These are phyloP conservation scores for Goniozus legneri DNA, from an alignment of 1,140 invertebrate species.

Conservation along the genomic window DNA sequence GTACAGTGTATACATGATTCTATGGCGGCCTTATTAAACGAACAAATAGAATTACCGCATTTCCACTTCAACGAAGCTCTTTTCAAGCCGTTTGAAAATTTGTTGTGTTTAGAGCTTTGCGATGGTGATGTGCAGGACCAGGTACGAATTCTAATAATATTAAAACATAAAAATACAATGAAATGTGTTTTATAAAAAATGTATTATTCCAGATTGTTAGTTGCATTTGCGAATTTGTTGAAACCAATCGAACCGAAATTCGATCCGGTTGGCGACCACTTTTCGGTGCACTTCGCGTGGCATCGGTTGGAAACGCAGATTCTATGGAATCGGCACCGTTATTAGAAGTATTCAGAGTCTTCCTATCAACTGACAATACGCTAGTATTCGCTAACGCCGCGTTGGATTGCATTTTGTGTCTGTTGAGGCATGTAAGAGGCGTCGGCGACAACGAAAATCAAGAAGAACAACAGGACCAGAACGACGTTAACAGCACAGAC, in stretches of 20 bases:
- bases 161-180: not conserved
- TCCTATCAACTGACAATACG: constrained; percentile 87
- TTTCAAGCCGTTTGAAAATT: constrained; percentile 92
- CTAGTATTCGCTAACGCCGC: constrained; percentile 91
- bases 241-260: constrained; percentile 88
- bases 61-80: constrained; percentile 95
- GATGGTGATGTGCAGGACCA: constrained; percentile 86
- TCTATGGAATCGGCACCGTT: constrained; percentile 67
- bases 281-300: constrained; percentile 84
- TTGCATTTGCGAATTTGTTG: constrained; percentile 92
- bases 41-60: constrained; percentile 83
- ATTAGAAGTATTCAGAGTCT: constrained; percentile 89
- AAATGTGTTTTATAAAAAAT: constrained; percentile 4
- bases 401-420: constrained; percentile 86
- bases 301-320: constrained; percentile 62
- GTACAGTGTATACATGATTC: constrained; percentile 92
- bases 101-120: constrained; percentile 86
- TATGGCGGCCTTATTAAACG: constrained; percentile 82
- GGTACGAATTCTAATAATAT: constrained; percentile 50
- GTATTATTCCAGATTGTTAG: constrained; percentile 75
- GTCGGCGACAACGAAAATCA: constrained; percentile 48
- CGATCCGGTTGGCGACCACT: constrained; percentile 89
- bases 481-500: constrained; percentile 30
- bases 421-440: constrained; percentile 69
- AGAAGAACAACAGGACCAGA: constrained; percentile 23